Evolutionary conservation across 2,113 vertebrate species (phyloP), one percentile per base, ranked within the genome.

Genomic region (Eleginops maclovinus): DNA sequence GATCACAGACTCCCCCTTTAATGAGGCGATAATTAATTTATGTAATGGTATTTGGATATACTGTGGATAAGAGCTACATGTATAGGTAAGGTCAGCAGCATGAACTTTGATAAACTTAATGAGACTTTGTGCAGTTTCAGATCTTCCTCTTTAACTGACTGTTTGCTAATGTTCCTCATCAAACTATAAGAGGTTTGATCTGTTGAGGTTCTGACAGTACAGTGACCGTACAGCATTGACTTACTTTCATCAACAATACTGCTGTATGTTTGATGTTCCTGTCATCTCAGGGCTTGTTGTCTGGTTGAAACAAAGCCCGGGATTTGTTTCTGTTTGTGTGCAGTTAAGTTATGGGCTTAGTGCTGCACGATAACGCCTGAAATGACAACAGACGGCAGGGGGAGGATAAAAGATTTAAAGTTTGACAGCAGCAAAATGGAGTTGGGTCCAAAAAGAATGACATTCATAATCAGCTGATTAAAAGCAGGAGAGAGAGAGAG

Each of bases 161-260:
- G 55, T 72, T 66, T 54, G 28, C 17, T 69, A 12, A 47, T 17
- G n/a, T 43, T 74, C 46, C 59, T 71, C 19, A 1, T 53, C 21
- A 9, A 65, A n/a, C 44, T 54, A 16, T 44, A 14, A n/a, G 31
- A 56, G 28, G 24, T 51, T 78, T 60, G 60, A 55, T 56, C 41
- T 55, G 60, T 22, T 67, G 28, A 43, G 60, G 65, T 19, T 61
- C 31, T 68, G 56, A 22, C 22, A 6, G 24, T 61, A 22, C 51
- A 53, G 24, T 40, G 5, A 63, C 43, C 50, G 3, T 47, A 62
- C 3, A 26, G 40, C 47, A 24, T 9, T 72, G 65, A 70, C 47
- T 54, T 49, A n/a, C 31, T 72, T 21, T 17, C 28, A 40, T 19
- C 70, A 50, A 17, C 21, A 24, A 53, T 81, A 58, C 58, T 1